Evolutionary conservation across 2,797 vertebrate genomes (phyloP), one percentile per base, ranked within the genome.

Genomic region (Paedocypris micromegethes): DNA sequence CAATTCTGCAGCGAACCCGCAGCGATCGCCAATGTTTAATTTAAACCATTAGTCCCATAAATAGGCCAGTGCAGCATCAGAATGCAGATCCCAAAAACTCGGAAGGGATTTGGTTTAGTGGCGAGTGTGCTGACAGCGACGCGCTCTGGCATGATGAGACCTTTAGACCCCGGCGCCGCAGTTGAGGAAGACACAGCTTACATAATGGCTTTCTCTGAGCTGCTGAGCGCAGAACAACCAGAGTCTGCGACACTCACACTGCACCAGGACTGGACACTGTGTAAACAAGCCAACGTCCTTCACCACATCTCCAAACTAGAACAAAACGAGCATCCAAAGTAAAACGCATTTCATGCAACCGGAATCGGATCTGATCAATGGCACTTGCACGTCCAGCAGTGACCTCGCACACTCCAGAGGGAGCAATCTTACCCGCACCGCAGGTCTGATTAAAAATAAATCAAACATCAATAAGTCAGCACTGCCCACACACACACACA

Each of bases 381-480:
- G 23, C 23, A 23, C 23, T 23, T 23, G 23, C 23, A 23, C 5
- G 39, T 48, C 58, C 37, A 7, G 39, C 58, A 40, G 9, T 45
- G 23, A 8, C 7, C 6, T 64, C 38, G 57, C 53, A 55, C 50
- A 66, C 70, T 9, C 5, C 50, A 64, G 39, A 42, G 43, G 51
- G 59, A 9, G 6, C 2, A 23, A 70, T 40, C 41, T 5, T 61
- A 42, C 9, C 46, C 3, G 58, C 41, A 64, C 39, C 41, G n/a
- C 38, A 46, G 48, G 38, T 58, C 76, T 75, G 39, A 83, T 84
- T 68, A 80, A 83, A 78, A 76, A 81, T 75, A 48, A 62, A 85
- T 77, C 53, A 44, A 41, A 6, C 68, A 77, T 82, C 73, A 86
- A 75, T 83, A 81, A 83, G 51, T 73, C 74, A 80, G 75, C 8